A percentile compares a stretch with the other conserved stretches of the same genome.
Conservation (phyloP, 53 echinoderm and acorn worm genomes). For the Luidia sarsii region DNA sequence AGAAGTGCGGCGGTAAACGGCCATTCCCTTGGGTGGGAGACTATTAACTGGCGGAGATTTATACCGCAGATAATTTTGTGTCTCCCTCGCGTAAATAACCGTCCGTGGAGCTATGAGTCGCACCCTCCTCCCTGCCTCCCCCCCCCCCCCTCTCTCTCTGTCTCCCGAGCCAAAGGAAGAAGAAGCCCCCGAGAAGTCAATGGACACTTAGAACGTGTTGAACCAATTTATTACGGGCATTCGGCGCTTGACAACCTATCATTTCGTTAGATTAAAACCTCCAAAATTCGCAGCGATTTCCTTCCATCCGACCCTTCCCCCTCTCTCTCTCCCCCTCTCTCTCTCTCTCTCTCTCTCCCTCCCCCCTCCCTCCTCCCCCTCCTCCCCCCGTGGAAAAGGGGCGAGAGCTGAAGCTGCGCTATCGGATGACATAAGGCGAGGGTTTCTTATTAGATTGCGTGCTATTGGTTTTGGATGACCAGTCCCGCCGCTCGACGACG, state of each 20-base stretch:
- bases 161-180: no score
- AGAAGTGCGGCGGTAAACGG: neutral
- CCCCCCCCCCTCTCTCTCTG: no score
- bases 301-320: no score
- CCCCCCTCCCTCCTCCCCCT: no score
- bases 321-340: no score
- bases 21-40: neutral
- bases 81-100: conserved; percentile 24
- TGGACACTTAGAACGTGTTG: conserved; percentile 61
- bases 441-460: conserved; percentile 38
- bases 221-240: conserved; percentile 57
- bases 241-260: conserved; percentile 53
- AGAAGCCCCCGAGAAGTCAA: conserved; percentile 45
- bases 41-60: neutral
- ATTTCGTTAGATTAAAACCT: conserved; percentile 61
- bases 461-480: conserved; percentile 60
- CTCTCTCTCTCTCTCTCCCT: no score
- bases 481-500: neutral
- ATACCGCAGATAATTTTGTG: conserved; percentile 18
- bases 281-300: conserved; percentile 54
- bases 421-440: conserved; percentile 52
- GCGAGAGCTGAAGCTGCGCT: conserved; percentile 11
- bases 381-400: neutral
- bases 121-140: no score
- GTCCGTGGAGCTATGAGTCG: conserved; percentile 11